Conservation (phyloP, 1,140 invertebrate genomes). For the Danaus plexippus region DNA sequence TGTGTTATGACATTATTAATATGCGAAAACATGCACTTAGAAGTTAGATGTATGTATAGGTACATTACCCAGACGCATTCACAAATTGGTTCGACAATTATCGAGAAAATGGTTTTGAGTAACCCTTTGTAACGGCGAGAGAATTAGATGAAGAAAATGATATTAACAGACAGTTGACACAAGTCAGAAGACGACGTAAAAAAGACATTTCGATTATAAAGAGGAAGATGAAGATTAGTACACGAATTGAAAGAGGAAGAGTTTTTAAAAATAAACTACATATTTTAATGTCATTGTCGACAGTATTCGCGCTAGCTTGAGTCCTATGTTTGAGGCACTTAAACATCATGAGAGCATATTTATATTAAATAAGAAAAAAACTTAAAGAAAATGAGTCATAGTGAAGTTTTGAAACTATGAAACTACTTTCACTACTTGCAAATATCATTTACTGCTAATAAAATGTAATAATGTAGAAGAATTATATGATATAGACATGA, state of each 20-base stretch:
- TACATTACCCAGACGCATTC: slow-evolving; percentile 18
- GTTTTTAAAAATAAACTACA: slow-evolving; percentile 20
- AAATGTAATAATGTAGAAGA: slow-evolving; percentile 17
- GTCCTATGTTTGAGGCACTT: slow-evolving; percentile 6
- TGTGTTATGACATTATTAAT: slow-evolving; percentile 14
- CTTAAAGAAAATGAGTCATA: slow-evolving; percentile 13
- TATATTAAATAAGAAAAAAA: slow-evolving; percentile 11
- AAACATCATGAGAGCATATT: slow-evolving; percentile 14
- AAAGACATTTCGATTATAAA: slow-evolving; percentile 23
- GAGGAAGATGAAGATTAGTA: slow-evolving; percentile 16
- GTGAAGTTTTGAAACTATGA: slow-evolving; percentile 14
- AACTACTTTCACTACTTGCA: slow-evolving; percentile 6
- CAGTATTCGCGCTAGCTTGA: slow-evolving; percentile 10
- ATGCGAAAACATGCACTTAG: slow-evolving; percentile 18
- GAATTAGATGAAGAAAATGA: slow-evolving; percentile 24
- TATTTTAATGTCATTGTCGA: too few species aligned
- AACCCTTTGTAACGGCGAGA: slow-evolving; percentile 20
- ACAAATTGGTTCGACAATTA: slow-evolving; percentile 22
- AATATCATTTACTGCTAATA: too few species aligned
- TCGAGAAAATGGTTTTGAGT: slow-evolving; percentile 23
- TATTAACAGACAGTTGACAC: slow-evolving; percentile 21
- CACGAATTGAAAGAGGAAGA: slow-evolving; percentile 12
- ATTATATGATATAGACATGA: slow-evolving; percentile 21
- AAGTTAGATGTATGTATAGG: too few species aligned
- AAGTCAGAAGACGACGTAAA: slow-evolving; percentile 21